Base-by-base conservation (phyloP, 2,797 vertebrate genomes). In the Sebastes jordani region DNA sequence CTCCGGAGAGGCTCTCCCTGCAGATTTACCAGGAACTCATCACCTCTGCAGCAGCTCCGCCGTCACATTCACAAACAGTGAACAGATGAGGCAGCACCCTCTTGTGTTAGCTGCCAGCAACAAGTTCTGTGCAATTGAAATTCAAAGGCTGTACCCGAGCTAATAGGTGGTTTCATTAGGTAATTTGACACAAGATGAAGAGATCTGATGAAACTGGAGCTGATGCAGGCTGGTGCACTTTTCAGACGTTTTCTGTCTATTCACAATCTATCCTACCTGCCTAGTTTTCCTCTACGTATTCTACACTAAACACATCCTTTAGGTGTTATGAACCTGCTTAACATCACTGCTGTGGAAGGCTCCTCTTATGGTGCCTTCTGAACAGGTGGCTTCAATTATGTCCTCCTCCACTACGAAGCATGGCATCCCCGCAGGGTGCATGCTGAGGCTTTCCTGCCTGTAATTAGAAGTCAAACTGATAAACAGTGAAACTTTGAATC, bases 71-170 rank as follows among this genome's bases (percentile, higher is more conserved):
- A 79, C 80, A 72, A 59, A 5, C 60, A 36, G 23, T 36, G 23
- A 74, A 25, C 78, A 88, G 49, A 66, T 46, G 84, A 80, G 14
- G 71, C 80, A 86, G 88, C 84, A 2, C 90, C 91, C 86, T 83
- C 91, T 88, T 74, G 75, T 87, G 91, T 75, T 9, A 1, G 49
- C 49, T 60, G 16, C 11, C 1, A 56, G 74, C 25, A 87, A 73
- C 78, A 63, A 11, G 32, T 18, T 7, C 32, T 13, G 7, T 60
- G n/a, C 16, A 60, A 18, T 13, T 80, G 1, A 49, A 34, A 71
- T 69, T 60, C 59, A 67, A 9, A 42, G 72, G 14, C 46, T 34
- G 64, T 0, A 11, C 36, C 22, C 4, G 0, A 23, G 65, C 16
- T 27, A 23, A 67, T 25, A 5, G 18, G 36, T 32, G 27, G 27